phyloP scores from a whole-genome alignment of 2,888 invertebrate species.

The Ichneumoninae sp. region DNA sequence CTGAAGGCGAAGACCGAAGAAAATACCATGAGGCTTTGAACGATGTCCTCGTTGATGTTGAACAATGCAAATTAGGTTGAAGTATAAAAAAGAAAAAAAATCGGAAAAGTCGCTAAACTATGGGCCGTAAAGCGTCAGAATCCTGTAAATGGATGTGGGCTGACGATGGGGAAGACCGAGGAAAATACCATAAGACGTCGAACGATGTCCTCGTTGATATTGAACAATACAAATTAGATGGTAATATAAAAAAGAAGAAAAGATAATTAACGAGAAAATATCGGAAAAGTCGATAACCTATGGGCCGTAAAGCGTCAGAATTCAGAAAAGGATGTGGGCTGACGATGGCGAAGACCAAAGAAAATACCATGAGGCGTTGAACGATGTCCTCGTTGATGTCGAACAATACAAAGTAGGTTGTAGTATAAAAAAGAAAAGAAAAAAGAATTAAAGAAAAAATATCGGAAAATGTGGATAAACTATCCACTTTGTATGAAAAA shows the following conservation, averaged over 20 bases:
- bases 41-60: conserved; percentile 24
- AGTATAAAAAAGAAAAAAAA: background rate
- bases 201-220: conserved; percentile 26
- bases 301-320: conserved; percentile 8
- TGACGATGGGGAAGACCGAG: conserved; percentile 36
- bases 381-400: conserved; percentile 27
- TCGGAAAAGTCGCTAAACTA: background rate
- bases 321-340: conserved; percentile 66
- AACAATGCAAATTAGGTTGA: conserved; percentile 11
- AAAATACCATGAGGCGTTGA: conserved; percentile 22
- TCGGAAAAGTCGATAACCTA: too few species aligned
- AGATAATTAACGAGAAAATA: too few species aligned
- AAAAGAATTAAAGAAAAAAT: too few species aligned
- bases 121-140: conserved; percentile 9
- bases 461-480: too few species aligned
- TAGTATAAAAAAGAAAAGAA: background rate
- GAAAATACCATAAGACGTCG: conserved; percentile 21
- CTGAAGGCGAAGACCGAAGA: conserved; percentile 31
- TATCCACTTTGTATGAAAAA: too few species aligned
- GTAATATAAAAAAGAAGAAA: background rate
- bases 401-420: conserved; percentile 11
- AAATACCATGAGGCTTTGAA: conserved; percentile 19
- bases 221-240: conserved; percentile 17
- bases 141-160: conserved; percentile 66
- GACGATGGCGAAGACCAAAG: conserved; percentile 33